Base-by-base conservation (phyloP, 1,140 invertebrate species). In the Idris sp. region DNA sequence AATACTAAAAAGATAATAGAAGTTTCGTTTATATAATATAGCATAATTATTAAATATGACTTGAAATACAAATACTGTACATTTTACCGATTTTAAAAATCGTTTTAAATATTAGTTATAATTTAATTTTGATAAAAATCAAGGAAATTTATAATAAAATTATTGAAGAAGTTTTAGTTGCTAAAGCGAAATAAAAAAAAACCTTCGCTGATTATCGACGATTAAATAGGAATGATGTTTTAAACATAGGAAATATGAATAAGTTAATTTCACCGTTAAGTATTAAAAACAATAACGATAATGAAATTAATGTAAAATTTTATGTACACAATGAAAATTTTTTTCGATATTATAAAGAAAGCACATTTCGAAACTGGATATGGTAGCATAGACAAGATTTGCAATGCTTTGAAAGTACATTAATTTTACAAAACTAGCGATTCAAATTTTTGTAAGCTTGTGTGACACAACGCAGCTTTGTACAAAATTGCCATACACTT, bases 391-490 rank as follows among this genome's bases (percentile, higher is more conserved):
- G 1, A 33, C 4, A 33, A 25, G 33, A 33, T 49, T 25, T 4
- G 11, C n/a, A 2, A 49, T 14, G 14, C 9, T 30, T 13, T 46
- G n/a, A 33, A 89, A 68, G 88, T 38, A 18, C n/a, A 3, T 11
- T 2, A 38, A 35, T 25, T 15, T 53, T 6, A 13, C 35, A 18
- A 36, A 19, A 11, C 14, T 19, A 35, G 8, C 14, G 8, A 13
- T 25, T 1, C 6, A 7, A 11, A 26, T 31, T 1, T 38, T 38
- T 38, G 13, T 53, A 16, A 38, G 10, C 7, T 53, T 36, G 8
- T 53, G 49, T 14, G 11, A 53, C 6, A 16, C 49, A 3, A n/a
- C n/a, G n/a, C n/a, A n/a, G n/a, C n/a, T n/a, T n/a, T n/a, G n/a
- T n/a, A n/a, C n/a, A n/a, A n/a, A n/a, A n/a, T n/a, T n/a, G n/a